Conservation (phyloP, 2,113 vertebrate genomes). For the Otocyon megalotis region DNA sequence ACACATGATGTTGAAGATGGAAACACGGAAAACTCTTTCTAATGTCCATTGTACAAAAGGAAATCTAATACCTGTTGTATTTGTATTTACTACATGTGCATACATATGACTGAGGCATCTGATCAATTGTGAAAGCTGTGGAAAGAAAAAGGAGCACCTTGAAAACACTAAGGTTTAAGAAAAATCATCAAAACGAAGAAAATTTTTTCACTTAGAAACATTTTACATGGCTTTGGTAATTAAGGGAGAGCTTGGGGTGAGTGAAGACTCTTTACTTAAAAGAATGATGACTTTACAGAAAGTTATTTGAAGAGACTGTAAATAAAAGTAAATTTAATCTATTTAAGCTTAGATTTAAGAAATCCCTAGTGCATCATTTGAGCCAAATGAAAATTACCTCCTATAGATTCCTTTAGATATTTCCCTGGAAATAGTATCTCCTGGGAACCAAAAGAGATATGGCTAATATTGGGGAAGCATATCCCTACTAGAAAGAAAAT, state of each 20-base stretch:
- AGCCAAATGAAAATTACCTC: slow-evolving; percentile 76
- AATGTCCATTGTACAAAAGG: not conserved
- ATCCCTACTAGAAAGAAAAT: slow-evolving; percentile 46
- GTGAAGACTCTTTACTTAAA: slow-evolving; percentile 60
- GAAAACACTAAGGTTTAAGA: not conserved
- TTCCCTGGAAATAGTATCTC: slow-evolving; percentile 62
- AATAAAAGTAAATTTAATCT: slow-evolving; percentile 78
- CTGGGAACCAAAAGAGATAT: slow-evolving; percentile 50
- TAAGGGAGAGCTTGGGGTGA: slow-evolving; percentile 56
- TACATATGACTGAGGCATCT: not conserved
- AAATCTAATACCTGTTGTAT: not conserved
- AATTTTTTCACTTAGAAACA: not conserved
- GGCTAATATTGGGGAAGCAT: slow-evolving; percentile 48
- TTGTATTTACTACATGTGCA: not conserved
- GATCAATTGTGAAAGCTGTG: not conserved
- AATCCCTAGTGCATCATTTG: slow-evolving; percentile 73
- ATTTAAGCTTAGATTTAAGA: slow-evolving; percentile 72
- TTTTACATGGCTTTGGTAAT: slow-evolving; percentile 50
- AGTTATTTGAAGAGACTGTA: slow-evolving; percentile 69
- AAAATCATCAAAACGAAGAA: slow-evolving; percentile 4
- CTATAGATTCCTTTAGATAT: slow-evolving; percentile 67
- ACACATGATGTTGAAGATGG: not conserved
- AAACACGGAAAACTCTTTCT: not conserved
- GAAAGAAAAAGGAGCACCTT: not conserved
- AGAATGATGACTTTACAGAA: slow-evolving; percentile 60